Conservation (phyloP, 35 echinoderm and acorn worm species). For the Diadema setosum region DNA sequence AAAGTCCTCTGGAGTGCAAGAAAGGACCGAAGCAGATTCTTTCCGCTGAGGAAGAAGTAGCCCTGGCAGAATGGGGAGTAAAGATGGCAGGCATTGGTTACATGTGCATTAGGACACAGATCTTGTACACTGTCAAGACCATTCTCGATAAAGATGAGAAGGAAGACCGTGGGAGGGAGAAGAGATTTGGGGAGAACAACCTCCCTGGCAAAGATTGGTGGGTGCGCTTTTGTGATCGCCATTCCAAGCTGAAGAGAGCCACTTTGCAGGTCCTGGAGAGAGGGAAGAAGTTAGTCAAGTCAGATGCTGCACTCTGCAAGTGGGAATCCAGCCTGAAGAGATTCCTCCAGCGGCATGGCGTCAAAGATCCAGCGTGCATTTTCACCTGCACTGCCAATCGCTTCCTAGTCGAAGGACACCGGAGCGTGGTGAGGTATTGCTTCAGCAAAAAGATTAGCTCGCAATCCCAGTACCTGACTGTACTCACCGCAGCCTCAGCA, state of each 20-base stretch:
- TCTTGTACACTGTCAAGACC: conserved; percentile 22
- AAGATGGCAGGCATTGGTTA: conserved; percentile 43
- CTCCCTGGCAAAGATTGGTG: conserved; percentile 5
- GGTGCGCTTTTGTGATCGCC: background rate
- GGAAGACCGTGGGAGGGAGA: background rate
- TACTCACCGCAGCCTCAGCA: background rate
- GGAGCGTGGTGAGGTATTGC: background rate
- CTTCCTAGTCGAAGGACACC: background rate
- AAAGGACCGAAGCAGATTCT: conserved; percentile 3
- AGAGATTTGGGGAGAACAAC: background rate
- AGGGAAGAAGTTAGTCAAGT: background rate
- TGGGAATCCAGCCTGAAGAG: background rate
- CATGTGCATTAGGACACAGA: background rate
- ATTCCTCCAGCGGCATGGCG: background rate
- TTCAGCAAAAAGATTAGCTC: background rate
- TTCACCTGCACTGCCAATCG: background rate
- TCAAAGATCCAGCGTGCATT: background rate
- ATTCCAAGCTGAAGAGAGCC: background rate
- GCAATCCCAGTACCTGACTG: background rate
- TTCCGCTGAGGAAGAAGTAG: conserved; percentile 4
- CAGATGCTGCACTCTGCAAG: background rate
- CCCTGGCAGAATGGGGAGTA: background rate
- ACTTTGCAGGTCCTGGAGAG: background rate
- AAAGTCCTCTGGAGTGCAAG: background rate
- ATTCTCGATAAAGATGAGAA: conserved; percentile 26